A percentile compares a stretch with the other conserved stretches of the same genome.
These are phyloP conservation scores for Globia sparganii DNA, from an alignment of 2,888 invertebrate species.

Conservation along the genomic window DNA sequence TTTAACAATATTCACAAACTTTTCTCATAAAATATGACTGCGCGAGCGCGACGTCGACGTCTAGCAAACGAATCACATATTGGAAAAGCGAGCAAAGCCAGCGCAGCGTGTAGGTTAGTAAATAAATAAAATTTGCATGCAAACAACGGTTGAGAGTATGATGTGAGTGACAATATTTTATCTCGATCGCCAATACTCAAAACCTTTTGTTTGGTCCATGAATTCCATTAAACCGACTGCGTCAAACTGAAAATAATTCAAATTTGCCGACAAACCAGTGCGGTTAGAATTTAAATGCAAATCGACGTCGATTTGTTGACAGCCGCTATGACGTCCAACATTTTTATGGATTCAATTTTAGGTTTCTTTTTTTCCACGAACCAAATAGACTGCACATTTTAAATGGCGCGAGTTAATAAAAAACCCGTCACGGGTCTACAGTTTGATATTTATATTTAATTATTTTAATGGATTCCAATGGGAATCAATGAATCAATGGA, in stretches of 20 bases:
- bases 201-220: slow-evolving; percentile 61
- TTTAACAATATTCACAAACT: slow-evolving; percentile 28
- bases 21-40: slow-evolving; percentile 37
- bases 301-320: slow-evolving; percentile 52
- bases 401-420: slow-evolving; percentile 25
- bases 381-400: slow-evolving; percentile 26
- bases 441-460: slow-evolving; percentile 2
- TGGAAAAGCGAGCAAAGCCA: slow-evolving; percentile 32
- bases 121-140: slow-evolving; percentile 57
- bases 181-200: slow-evolving; percentile 56
- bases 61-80: slow-evolving; percentile 26
- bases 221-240: slow-evolving; percentile 53
- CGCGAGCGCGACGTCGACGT: slow-evolving; percentile 5
- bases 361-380: slow-evolving; percentile 11
- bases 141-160: slow-evolving; percentile 32
- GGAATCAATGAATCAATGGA: too few species aligned
- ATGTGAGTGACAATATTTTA: slow-evolving; percentile 60
- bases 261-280: slow-evolving; percentile 49
- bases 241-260: slow-evolving; percentile 52
- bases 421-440: not conserved
- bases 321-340: slow-evolving; percentile 33
- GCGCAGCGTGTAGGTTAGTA: slow-evolving; percentile 26
- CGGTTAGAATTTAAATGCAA: slow-evolving; percentile 56
- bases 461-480: not conserved
- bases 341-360: slow-evolving; percentile 45